Conservation (phyloP, 2,113 vertebrate genomes). For the Rhinolophus sinicus region DNA sequence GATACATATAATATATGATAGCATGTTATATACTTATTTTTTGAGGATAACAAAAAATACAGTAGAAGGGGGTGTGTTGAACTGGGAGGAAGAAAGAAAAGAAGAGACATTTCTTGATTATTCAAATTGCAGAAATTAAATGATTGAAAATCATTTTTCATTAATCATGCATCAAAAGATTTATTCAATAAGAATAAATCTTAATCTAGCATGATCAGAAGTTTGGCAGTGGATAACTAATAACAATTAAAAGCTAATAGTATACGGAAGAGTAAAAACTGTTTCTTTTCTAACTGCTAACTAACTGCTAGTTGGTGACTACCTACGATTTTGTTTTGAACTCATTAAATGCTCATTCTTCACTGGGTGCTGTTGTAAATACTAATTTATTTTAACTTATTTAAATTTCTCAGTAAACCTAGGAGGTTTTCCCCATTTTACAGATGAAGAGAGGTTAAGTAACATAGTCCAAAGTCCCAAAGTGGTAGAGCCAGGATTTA, state of each 20-base stretch:
- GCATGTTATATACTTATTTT: not conserved
- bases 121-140: not conserved
- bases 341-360: not conserved
- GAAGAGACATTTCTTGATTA: not conserved
- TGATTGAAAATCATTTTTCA: not conserved
- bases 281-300: not conserved
- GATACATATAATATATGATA: not conserved
- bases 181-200: not conserved
- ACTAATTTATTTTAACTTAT: not conserved
- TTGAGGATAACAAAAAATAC: not conserved
- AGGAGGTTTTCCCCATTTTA: not conserved
- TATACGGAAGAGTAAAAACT: not conserved
- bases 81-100: not conserved
- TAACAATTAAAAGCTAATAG: not conserved
- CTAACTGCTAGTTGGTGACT: not conserved
- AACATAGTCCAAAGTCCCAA: not conserved
- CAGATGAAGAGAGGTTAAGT: not conserved
- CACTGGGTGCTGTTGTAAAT: not conserved
- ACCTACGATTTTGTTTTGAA: not conserved
- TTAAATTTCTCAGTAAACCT: not conserved
- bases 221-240: not conserved
- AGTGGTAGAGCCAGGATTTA: not conserved
- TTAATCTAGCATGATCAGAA: not conserved
- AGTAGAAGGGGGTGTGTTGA: not conserved
- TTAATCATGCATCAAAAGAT: no score